Conservation (phyloP, 2,113 vertebrate genomes). For the Carlito syrichta region DNA sequence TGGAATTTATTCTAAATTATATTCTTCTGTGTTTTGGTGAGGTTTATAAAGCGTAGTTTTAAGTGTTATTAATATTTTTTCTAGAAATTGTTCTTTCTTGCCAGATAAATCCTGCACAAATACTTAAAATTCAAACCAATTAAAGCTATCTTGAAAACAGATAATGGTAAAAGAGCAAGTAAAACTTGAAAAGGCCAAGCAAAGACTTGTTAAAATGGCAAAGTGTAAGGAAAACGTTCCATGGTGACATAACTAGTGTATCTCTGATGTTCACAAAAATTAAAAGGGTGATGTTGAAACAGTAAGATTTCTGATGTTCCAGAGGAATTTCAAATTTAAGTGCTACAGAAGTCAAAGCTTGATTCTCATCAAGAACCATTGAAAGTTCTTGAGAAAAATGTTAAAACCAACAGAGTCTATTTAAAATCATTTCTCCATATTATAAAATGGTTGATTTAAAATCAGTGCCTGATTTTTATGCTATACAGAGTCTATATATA, state of each 20-base stretch:
- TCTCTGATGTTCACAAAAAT: neutral
- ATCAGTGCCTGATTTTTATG: neutral
- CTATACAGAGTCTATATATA: neutral
- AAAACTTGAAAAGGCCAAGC: conserved; percentile 35
- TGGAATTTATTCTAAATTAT: neutral
- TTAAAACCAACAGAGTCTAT: neutral
- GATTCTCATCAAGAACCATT: neutral
- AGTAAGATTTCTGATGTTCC: conserved; percentile 22
- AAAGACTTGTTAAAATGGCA: conserved; percentile 7
- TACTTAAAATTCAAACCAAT: conserved; percentile 37
- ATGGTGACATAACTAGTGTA: neutral
- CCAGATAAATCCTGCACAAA: neutral
- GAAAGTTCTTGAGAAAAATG: conserved; percentile 20
- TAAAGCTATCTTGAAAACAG: conserved; percentile 30
- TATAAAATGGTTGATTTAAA: conserved; percentile 30
- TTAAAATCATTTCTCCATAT: conserved; percentile 13
- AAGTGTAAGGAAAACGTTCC: neutral
- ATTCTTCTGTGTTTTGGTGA: neutral
- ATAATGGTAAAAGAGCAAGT: conserved; percentile 25
- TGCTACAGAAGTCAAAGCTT: neutral
- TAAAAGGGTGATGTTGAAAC: conserved; percentile 4
- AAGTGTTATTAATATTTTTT: conserved; percentile 14
- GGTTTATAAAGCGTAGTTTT: neutral
- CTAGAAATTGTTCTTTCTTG: neutral
- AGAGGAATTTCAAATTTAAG: conserved; percentile 24